Evolutionary conservation across 1,140 invertebrate species (phyloP).

Genomic region (Drosophila bipectinata): DNA sequence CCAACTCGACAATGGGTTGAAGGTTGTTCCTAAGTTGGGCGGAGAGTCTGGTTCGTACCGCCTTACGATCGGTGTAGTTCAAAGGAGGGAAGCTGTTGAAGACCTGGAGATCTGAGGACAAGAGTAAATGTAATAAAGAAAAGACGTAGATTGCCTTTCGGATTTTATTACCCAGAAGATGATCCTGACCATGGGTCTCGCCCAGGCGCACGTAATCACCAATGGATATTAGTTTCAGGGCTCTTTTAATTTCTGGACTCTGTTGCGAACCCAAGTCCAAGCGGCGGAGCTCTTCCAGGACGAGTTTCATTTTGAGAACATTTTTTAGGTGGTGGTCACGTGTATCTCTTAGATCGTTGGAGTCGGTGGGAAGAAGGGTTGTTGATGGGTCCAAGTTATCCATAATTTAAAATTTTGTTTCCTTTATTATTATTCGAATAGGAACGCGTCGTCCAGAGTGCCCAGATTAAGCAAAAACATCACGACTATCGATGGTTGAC

Average conservation of each 20-base stretch:
- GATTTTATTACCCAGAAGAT: slow-evolving; percentile 44
- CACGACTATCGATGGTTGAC: neutral
- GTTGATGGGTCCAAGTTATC: slow-evolving; percentile 24
- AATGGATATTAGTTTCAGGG: slow-evolving; percentile 48
- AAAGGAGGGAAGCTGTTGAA: slow-evolving; percentile 26
- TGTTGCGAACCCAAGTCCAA: slow-evolving; percentile 28
- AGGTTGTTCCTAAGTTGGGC: slow-evolving; percentile 31
- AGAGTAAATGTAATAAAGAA: neutral
- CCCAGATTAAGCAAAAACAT: neutral
- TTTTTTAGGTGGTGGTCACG: slow-evolving; percentile 45
- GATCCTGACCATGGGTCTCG: slow-evolving; percentile 16
- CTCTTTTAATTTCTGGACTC: slow-evolving; percentile 40
- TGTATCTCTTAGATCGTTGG: slow-evolving; percentile 39
- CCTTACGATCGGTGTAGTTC: slow-evolving; percentile 60
- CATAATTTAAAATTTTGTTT: slow-evolving; percentile 20
- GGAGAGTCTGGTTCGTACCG: slow-evolving; percentile 31
- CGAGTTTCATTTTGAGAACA: slow-evolving; percentile 53
- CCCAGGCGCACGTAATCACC: slow-evolving; percentile 42
- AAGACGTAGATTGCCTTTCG: neutral
- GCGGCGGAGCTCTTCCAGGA: slow-evolving; percentile 39
- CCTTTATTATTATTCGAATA: slow-evolving; percentile 15
- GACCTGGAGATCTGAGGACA: slow-evolving; percentile 36
- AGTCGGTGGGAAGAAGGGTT: slow-evolving; percentile 39
- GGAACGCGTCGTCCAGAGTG: slow-evolving; percentile 1
- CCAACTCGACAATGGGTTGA: slow-evolving; percentile 49